These are phyloP conservation scores for Trissolcus japonicus DNA, from an alignment of 2,888 invertebrate species.

Conservation along the genomic window DNA sequence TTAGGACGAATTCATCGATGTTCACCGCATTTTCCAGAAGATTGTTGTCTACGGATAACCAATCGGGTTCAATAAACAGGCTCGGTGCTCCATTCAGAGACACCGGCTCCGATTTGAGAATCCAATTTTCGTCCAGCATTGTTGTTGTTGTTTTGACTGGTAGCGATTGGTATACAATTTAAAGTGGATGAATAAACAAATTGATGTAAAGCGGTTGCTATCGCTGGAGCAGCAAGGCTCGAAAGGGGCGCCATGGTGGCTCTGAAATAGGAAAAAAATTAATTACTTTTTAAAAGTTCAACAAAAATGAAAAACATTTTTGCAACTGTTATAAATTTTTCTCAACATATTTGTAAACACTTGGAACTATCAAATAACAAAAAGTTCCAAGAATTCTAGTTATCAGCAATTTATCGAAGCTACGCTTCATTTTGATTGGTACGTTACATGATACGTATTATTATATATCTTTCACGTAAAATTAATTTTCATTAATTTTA, in stretches of 20 bases:
- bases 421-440: too few species aligned
- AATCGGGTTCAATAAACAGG: conserved; percentile 32
- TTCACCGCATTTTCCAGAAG: conserved; percentile 40
- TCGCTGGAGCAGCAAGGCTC: conserved; percentile 36
- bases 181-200: conserved; percentile 8
- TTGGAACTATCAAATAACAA: too few species aligned
- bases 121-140: conserved; percentile 42
- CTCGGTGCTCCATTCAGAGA: conserved; percentile 25
- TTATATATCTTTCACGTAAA: too few species aligned
- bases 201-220: conserved; percentile 19
- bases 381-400: too few species aligned
- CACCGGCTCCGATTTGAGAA: conserved; percentile 29
- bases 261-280: conserved; percentile 21
- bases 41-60: conserved; percentile 34
- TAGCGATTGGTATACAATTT: conserved; percentile 9
- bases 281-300: background rate
- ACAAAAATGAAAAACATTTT: too few species aligned
- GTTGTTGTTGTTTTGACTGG: background rate
- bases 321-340: too few species aligned
- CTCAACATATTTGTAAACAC: too few species aligned
- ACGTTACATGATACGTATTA: too few species aligned
- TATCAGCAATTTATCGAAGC: too few species aligned
- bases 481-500: too few species aligned
- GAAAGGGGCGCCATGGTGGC: conserved; percentile 34
- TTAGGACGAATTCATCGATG: conserved; percentile 25